Percentiles rank a stretch among this genome's conserved stretches.
Evolutionary conservation across 2,888 invertebrate species (phyloP).

Genomic region (Eupithecia subfuscata): DNA sequence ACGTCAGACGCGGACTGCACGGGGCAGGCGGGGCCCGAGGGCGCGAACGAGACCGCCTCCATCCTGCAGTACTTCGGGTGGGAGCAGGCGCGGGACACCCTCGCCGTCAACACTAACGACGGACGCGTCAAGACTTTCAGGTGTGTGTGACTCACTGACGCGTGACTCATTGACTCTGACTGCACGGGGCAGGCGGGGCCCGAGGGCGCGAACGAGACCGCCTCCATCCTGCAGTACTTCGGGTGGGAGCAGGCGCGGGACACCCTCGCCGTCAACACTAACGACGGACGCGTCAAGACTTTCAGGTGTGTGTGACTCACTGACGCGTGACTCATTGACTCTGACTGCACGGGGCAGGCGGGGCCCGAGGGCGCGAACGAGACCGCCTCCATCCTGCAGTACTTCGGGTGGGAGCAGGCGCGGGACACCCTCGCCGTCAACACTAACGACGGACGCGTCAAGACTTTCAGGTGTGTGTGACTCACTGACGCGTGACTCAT

Average conservation of each 20-base stretch:
- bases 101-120: constrained; percentile 54
- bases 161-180: neutral
- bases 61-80: constrained; percentile 67
- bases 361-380: constrained; percentile 45
- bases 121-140: constrained; percentile 71
- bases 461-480: constrained; percentile 64
- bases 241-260: constrained; percentile 60
- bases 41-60: constrained; percentile 51
- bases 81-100: constrained; percentile 47
- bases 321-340: no score
- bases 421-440: constrained; percentile 43
- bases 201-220: constrained; percentile 46
- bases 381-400: constrained; percentile 58
- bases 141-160: constrained; percentile 45
- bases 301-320: constrained; percentile 60
- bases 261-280: constrained; percentile 47
- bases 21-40: constrained; percentile 37
- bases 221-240: constrained; percentile 62
- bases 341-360: constrained; percentile 25
- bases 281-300: constrained; percentile 57
- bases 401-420: constrained; percentile 63
- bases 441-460: constrained; percentile 55
- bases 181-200: constrained; percentile 26
- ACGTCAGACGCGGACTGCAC: constrained; percentile 86
- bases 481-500: no score